Evolutionary conservation across 2,797 vertebrate genomes (phyloP).

Genomic region (Buceros bicornis): DNA sequence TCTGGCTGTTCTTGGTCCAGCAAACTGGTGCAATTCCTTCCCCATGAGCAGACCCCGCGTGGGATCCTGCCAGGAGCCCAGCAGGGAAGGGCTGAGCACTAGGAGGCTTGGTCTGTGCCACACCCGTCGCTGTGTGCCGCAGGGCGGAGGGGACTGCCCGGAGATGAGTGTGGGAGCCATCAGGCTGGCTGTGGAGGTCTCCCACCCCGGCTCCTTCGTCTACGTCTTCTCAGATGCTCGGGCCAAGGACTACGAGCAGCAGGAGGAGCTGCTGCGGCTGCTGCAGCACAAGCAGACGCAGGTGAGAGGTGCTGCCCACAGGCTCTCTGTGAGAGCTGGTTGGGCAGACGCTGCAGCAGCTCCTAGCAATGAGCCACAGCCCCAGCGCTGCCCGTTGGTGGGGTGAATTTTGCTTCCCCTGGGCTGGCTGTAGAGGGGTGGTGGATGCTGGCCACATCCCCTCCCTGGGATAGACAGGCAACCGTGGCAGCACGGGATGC

Average conservation of each 20-base stretch:
- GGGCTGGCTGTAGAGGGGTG: not conserved
- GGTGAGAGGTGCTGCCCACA: conserved; percentile 72
- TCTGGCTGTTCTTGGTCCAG: not conserved
- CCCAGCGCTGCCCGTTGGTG: rapidly evolving
- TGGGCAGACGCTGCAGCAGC: not conserved
- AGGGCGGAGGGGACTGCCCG: conserved; percentile 96
- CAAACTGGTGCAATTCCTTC: rapidly evolving
- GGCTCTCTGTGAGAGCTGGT: not conserved
- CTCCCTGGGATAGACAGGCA: not conserved
- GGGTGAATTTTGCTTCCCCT: not conserved
- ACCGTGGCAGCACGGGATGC: rapidly evolving
- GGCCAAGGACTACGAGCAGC: conserved; percentile 92
- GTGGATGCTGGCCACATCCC: not conserved
- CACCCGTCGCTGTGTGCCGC: not conserved
- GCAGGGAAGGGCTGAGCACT: not conserved
- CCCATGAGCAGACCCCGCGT: rapidly evolving
- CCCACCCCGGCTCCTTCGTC: conserved; percentile 91
- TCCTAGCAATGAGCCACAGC: rapidly evolving
- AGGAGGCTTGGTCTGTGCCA: not conserved
- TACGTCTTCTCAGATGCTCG: conserved; percentile 96
- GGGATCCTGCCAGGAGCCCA: not conserved
- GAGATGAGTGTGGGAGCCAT: conserved; percentile 97
- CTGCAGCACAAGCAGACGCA: conserved; percentile 93
- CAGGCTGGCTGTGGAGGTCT: conserved; percentile 90
- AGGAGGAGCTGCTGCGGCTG: conserved; percentile 89